Evolutionary conservation across 2,113 vertebrate species (phyloP), one percentile per base, ranked within the genome.

Genomic region (Cranoglanis bouderius): DNA sequence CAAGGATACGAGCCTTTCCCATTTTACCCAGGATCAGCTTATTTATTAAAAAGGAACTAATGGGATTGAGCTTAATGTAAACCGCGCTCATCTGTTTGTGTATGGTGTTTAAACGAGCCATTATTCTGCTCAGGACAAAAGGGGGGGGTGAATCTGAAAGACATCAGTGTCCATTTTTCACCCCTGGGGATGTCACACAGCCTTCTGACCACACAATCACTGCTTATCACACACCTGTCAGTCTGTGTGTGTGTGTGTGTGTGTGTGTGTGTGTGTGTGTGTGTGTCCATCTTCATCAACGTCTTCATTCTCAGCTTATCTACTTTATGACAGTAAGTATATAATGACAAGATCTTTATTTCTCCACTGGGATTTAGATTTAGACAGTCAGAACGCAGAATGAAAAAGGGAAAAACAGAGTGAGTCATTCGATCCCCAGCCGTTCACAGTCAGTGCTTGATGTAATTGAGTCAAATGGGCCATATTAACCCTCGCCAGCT

Each of bases 1-100:
- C 87, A 95, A 94, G 94, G 53, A 57, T 77, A 85, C 70, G 59
- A 72, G 70, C 94, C 95, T 93, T 94, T 93, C 95, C 96, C 96
- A 97, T 93, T 92, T 55, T 63, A 74, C 78, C 61, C 94, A 96
- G 94, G 94, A 94, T 94, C 94, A 93, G 92, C 93, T 97, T 97
- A 98, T 98, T 97, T 98, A 97, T 97, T 97, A 96, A 21, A 97
- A 96, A 92, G 92, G 93, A 94, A 96, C 96, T 97, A 97, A 97
- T 97, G 96, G 96, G 97, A 96, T 96, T 97, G 96, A 96, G 97
- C 96, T 97, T 97, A 97, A 96, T 97, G 97, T 92, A 88, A 97
- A 97, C 96, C 95, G 96, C 95, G 82, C 96, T 96, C 96, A 97
- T 97, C 96, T 97, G 96, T 96, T 97, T 97, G 95, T 96, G 96